Evolutionary conservation across 1,140 invertebrate genomes (phyloP).

Genomic region (Ostrea denselamellosa): DNA sequence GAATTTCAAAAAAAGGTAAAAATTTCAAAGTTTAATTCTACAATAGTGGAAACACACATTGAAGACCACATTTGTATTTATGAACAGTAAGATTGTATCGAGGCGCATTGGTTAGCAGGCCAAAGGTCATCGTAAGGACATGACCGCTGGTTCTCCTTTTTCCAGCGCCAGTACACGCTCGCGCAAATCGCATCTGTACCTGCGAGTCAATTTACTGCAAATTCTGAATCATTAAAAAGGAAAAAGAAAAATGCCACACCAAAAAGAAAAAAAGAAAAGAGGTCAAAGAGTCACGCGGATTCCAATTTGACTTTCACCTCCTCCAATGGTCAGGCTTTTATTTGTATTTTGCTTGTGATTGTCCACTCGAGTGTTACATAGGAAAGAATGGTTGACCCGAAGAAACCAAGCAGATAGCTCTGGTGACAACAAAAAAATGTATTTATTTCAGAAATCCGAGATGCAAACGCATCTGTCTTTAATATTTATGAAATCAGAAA

Average conservation of each 20-base stretch:
- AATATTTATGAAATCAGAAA: background rate
- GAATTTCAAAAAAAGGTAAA: background rate
- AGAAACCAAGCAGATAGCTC: background rate
- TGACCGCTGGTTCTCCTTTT: background rate
- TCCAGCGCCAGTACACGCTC: background rate
- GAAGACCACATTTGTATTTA: background rate
- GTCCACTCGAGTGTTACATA: background rate
- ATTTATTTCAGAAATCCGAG: background rate
- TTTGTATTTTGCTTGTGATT: slow-evolving; percentile 17
- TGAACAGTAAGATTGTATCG: slow-evolving; percentile 3
- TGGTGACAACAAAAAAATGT: background rate
- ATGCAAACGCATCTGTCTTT: background rate
- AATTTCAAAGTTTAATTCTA: too few species aligned
- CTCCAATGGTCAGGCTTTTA: background rate
- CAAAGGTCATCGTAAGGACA: slow-evolving; percentile 26
- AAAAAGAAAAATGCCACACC: background rate
- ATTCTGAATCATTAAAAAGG: slow-evolving; percentile 28
- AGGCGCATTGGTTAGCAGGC: slow-evolving; percentile 15
- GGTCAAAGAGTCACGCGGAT: slow-evolving; percentile 5
- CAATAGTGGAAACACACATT: background rate
- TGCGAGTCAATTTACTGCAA: slow-evolving; percentile 29
- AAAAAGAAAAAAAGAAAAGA: background rate
- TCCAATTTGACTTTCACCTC: background rate
- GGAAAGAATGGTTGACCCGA: background rate
- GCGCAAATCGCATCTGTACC: background rate